phyloP scores from a whole-genome alignment of 2,888 invertebrate genomes.

The Mayetiola destructor region DNA sequence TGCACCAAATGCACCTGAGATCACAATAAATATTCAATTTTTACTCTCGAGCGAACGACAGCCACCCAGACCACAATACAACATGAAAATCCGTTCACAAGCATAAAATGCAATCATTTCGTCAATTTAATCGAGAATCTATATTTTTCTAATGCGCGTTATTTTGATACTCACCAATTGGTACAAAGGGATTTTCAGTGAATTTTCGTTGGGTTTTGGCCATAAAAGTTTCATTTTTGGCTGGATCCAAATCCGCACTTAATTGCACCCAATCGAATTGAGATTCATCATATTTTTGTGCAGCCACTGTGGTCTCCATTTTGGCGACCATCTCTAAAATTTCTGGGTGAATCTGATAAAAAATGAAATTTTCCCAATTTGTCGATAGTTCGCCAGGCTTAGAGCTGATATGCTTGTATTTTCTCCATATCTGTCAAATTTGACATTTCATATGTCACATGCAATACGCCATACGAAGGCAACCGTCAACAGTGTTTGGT shows the following conservation, averaged over 20 bases:
- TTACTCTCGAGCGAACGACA: neutral
- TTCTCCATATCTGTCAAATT: no score
- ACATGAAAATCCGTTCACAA: neutral
- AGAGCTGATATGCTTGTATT: no score
- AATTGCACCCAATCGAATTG: slow-evolving; percentile 6
- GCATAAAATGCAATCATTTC: neutral
- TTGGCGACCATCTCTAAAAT: no score
- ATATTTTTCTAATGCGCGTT: neutral
- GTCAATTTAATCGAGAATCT: neutral
- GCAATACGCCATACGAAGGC: neutral
- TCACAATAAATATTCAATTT: neutral
- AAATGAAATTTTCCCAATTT: no score
- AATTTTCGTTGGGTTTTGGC: neutral
- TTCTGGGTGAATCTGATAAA: no score
- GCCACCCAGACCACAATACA: neutral
- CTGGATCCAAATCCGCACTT: neutral
- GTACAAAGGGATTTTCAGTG: neutral
- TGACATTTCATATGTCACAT: neutral
- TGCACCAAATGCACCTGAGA: slow-evolving; percentile 10
- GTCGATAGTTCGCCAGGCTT: no score
- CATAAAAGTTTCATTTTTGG: neutral
- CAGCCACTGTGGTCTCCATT: no score
- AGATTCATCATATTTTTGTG: neutral
- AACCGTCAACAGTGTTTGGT: neutral
- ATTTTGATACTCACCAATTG: neutral